Evolutionary conservation across 2,888 invertebrate species (phyloP).

Genomic region (Neoscelio sp.): DNA sequence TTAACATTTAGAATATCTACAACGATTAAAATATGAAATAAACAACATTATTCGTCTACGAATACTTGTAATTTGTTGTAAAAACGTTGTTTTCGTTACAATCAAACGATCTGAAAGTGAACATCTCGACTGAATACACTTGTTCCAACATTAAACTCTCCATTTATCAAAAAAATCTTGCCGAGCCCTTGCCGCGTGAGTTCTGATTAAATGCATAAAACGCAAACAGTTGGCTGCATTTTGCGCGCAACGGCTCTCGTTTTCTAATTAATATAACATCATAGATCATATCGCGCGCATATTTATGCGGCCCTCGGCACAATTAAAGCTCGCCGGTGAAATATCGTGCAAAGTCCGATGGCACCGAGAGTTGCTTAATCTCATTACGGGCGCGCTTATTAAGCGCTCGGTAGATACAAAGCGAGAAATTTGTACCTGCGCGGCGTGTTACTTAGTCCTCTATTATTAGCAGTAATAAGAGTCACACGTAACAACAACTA

Average conservation of each 20-base stretch:
- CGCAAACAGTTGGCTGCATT: constrained; percentile 48
- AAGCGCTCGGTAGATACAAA: constrained; percentile 65
- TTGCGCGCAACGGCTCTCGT: constrained; percentile 56
- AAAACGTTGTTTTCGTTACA: not conserved
- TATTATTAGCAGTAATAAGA: constrained; percentile 63
- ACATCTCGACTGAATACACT: constrained; percentile 41
- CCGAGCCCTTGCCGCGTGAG: constrained; percentile 13
- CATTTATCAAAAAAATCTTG: constrained; percentile 48
- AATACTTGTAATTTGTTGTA: too few relatives aligned
- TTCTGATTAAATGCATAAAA: constrained; percentile 54
- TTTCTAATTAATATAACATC: constrained; percentile 66
- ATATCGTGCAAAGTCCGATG: constrained; percentile 66
- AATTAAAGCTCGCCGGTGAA: constrained; percentile 65
- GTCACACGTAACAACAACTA: constrained; percentile 63
- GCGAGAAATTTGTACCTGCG: constrained; percentile 67
- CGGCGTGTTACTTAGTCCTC: constrained; percentile 60
- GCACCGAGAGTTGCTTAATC: constrained; percentile 67
- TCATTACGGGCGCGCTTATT: constrained; percentile 66
- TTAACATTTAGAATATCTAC: too few relatives aligned
- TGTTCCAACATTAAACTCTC: constrained; percentile 16
- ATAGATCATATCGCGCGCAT: constrained; percentile 61
- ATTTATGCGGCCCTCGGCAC: constrained; percentile 61
- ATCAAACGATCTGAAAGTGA: too few relatives aligned
- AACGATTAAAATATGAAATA: too few relatives aligned
- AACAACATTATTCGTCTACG: too few relatives aligned